Evolutionary conservation across 2,888 invertebrate species (phyloP).

Genomic region (Zaprionus lineosus): DNA sequence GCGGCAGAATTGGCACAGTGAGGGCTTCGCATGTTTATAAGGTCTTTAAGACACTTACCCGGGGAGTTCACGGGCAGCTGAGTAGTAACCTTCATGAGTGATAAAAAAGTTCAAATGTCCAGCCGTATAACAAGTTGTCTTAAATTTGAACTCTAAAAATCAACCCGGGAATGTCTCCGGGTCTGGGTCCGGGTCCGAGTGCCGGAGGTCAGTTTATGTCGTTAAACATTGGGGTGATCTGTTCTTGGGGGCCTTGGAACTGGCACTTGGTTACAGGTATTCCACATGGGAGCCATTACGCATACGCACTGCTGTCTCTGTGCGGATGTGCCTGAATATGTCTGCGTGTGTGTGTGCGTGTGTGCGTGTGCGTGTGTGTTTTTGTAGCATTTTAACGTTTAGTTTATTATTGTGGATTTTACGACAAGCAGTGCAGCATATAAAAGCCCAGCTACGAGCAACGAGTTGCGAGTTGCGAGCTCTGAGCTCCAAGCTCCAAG

Average conservation of each 20-base stretch:
- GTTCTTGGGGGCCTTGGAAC: slow-evolving; percentile 14
- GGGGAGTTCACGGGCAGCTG: no score
- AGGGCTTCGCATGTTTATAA: no score
- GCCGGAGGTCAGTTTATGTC: slow-evolving; percentile 23
- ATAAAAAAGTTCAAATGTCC: no score
- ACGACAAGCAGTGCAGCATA: slow-evolving; percentile 65
- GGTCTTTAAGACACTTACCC: no score
- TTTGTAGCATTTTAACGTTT: slow-evolving; percentile 56
- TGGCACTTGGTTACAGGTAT: slow-evolving; percentile 33
- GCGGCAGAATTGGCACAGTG: no score
- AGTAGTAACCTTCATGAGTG: no score
- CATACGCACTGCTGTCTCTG: slow-evolving; percentile 59
- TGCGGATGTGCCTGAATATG: not conserved
- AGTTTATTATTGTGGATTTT: slow-evolving; percentile 73
- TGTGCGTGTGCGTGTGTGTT: slow-evolving; percentile 4
- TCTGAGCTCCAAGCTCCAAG: no score
- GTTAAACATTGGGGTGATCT: slow-evolving; percentile 28
- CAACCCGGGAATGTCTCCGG: no score
- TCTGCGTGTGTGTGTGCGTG: not conserved
- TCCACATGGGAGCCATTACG: slow-evolving; percentile 63
- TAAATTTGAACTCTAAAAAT: no score
- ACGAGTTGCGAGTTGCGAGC: no score
- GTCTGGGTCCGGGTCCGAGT: no score
- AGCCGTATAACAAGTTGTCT: no score
- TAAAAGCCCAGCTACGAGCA: slow-evolving; percentile 60